Evolutionary conservation across 2,888 invertebrate genomes (phyloP).

Genomic region (Calameuta pallipes): DNA sequence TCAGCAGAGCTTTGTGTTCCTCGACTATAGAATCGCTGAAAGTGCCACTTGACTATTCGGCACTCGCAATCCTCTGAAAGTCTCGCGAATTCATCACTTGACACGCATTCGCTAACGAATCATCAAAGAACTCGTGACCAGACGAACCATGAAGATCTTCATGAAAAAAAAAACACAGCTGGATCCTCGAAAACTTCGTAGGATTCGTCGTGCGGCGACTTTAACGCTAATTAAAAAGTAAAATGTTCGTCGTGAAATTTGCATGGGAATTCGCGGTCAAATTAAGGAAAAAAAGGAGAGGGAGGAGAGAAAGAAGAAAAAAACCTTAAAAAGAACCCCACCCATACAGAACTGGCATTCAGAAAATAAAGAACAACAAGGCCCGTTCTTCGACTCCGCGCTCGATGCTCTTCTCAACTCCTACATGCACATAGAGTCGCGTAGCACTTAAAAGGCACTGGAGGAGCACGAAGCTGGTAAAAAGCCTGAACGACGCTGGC

Average conservation of each 20-base stretch:
- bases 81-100: not conserved
- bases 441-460: constrained; percentile 4
- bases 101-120: not conserved
- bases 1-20: not conserved
- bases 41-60: not conserved
- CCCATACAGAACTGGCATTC: not conserved
- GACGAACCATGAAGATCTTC: not conserved
- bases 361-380: not conserved
- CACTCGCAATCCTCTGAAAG: not conserved
- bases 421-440: not conserved
- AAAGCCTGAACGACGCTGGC: not conserved
- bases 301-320: not conserved
- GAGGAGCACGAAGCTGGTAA: not conserved
- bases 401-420: not conserved
- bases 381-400: not conserved
- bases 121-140: not conserved
- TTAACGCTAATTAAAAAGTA: not conserved
- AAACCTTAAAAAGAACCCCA: not conserved
- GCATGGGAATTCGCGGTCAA: not conserved
- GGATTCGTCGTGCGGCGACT: not conserved
- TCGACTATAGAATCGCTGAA: not conserved
- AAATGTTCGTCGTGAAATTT: constrained; percentile 2
- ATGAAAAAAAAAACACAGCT: not conserved
- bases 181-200: not conserved
- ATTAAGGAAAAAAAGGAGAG: not conserved